Base-by-base conservation (phyloP, 2,888 invertebrate species). In the Acheta domesticus region DNA sequence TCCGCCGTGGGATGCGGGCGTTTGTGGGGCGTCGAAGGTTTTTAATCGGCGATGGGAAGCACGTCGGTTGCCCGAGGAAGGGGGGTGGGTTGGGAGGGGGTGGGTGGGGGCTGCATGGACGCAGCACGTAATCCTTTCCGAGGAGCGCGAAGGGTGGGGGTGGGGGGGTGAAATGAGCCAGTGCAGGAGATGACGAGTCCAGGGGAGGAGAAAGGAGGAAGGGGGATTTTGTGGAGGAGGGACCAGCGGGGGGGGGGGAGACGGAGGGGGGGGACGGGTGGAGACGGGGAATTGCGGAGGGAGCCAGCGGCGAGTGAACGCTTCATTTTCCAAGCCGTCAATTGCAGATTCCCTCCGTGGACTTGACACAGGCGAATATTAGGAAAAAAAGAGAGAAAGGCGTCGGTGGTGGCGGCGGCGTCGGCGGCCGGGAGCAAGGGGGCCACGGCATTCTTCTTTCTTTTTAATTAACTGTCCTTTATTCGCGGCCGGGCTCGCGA, bases 251-350 rank as follows among this genome's bases (percentile, higher is more conserved):
- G 36, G 36, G 36, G 36, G 5, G 5, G 0, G 36, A 8, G 36
- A 23, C 23, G 23, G 23, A n/a, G n/a, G n/a, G n/a, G 5, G 0
- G 36, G 36, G 36, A 23, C 23, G 23, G 23, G 23, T 62, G 16
- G 62, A 62, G 62, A n/a, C 16, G 62, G n/a, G 62, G 62, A 14
- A 62, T n/a, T 19, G 62, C 77, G 73, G 74, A 76, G 78, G 77
- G 78, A 78, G 75, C 75, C 49, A 77, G 48, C 75, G 77, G 75
- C 62, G 77, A 73, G 75, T 62, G 76, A 81, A 82, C 81, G 80
- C 82, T 82, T 81, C 83, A 83, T 83, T 82, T 83, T 82, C 81
- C 82, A 78, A 82, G 79, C 82, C 82, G 83, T 83, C 83, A 83
- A 81, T 81, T 83, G 82, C 83, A 83, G 81, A 81, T 77, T 76